These are phyloP conservation scores for Scolopax bukidnonensis DNA, from an alignment of 2,797 vertebrate species.

Conservation along the genomic window DNA sequence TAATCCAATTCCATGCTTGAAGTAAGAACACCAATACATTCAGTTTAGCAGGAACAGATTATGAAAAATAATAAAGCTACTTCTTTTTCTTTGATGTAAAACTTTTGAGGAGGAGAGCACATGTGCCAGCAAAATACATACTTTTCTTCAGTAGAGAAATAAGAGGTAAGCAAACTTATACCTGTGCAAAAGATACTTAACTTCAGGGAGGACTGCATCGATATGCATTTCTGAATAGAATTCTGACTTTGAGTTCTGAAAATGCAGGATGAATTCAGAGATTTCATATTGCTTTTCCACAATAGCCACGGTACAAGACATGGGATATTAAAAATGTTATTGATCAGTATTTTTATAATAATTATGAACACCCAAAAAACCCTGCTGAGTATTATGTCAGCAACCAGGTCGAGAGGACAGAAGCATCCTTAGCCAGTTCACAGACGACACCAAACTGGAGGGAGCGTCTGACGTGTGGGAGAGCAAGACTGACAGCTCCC, in stretches of 20 bases:
- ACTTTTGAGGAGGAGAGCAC: not conserved
- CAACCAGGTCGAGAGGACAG: not conserved
- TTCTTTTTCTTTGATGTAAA: not conserved
- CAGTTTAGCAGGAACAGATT: not conserved
- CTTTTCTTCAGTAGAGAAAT: not conserved
- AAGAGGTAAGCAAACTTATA: not conserved
- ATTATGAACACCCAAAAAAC: rapidly evolving
- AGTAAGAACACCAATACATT: not conserved
- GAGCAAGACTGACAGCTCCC: not conserved
- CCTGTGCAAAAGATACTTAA: not conserved
- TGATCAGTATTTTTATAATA: not conserved
- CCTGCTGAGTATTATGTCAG: not conserved
- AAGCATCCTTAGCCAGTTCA: not conserved
- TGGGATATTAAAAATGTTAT: not conserved
- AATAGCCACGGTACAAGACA: not conserved
- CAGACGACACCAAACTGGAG: not conserved
- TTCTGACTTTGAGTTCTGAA: not conserved
- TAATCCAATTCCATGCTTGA: not conserved
- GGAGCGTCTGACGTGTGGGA: not conserved
- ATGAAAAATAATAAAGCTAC: not conserved
- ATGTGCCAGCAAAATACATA: rapidly evolving
- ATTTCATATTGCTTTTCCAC: not conserved
- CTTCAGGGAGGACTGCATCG: not conserved
- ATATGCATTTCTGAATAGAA: not conserved
- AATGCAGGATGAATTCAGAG: not conserved